Evolutionary conservation across 2,888 invertebrate genomes (phyloP).

Genomic region (Hirtodrosophila duncani): DNA sequence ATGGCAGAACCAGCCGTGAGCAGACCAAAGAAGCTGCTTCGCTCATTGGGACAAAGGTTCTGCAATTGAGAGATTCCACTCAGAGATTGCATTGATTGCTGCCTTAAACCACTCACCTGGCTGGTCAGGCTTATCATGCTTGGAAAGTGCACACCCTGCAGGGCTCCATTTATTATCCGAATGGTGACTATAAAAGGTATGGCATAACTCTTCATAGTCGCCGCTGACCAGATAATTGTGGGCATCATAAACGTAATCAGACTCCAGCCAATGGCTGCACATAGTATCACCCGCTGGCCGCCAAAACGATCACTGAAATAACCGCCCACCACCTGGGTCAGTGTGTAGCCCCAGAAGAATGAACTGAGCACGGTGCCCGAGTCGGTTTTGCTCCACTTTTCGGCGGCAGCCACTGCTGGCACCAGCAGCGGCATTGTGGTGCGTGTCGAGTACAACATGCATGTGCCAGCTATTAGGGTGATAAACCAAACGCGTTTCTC

Average conservation of each 20-base stretch:
- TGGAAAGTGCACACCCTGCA: conserved; percentile 84
- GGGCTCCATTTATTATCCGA: conserved; percentile 83
- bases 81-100: not conserved
- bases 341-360: conserved; percentile 87
- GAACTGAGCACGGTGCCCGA: conserved; percentile 85
- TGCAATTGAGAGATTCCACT: conserved; percentile 52
- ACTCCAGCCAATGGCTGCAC: conserved; percentile 82
- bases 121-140: conserved; percentile 85
- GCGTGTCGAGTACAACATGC: conserved; percentile 83
- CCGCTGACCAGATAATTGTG: conserved; percentile 79
- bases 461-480: conserved; percentile 82
- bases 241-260: conserved; percentile 81
- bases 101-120: conserved; percentile 76
- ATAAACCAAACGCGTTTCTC: conserved; percentile 82
- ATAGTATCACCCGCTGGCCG: conserved; percentile 82
- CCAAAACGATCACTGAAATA: conserved; percentile 82
- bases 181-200: conserved; percentile 81
- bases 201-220: conserved; percentile 75
- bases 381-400: conserved; percentile 84
- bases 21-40: conserved; percentile 84
- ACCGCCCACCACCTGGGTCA: conserved; percentile 82
- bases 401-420: conserved; percentile 82
- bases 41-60: conserved; percentile 82
- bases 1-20: conserved; percentile 82
- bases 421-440: conserved; percentile 84